phyloP scores from a whole-genome alignment of 1,140 invertebrate species.

The Pseudobourletiella spinata region DNA sequence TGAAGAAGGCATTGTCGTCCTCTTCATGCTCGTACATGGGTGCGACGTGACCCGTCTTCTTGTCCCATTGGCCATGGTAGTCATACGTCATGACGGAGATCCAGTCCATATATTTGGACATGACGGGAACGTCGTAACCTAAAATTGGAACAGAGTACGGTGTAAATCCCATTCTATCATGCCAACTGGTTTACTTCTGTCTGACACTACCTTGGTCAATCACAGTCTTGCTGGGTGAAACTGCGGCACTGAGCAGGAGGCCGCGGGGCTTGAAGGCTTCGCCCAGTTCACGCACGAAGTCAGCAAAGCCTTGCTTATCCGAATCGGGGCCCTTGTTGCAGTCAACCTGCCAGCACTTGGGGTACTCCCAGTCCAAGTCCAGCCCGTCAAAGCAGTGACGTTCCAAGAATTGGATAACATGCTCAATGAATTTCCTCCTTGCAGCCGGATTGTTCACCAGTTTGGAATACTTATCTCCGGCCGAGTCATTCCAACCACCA shows the following conservation, averaged over 20 bases:
- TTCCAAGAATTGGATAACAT: constrained; percentile 41
- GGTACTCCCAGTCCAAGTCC: constrained; percentile 51
- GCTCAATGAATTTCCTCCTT: constrained; percentile 40
- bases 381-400: constrained; percentile 44
- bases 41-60: constrained; percentile 75
- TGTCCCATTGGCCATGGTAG: constrained; percentile 81
- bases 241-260: constrained; percentile 48
- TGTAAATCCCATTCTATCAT: background rate
- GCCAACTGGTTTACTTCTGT: background rate
- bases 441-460: constrained; percentile 41
- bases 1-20: constrained; percentile 42
- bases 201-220: constrained; percentile 52
- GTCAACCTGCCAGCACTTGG: constrained; percentile 57
- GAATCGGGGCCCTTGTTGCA: constrained; percentile 49
- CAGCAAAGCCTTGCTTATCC: constrained; percentile 56
- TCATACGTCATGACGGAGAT: constrained; percentile 87
- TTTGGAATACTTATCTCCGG: constrained; percentile 44
- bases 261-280: constrained; percentile 61
- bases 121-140: constrained; percentile 65
- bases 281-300: constrained; percentile 61
- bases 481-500: constrained; percentile 46
- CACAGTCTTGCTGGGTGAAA: constrained; percentile 49
- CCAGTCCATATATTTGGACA: constrained; percentile 68
- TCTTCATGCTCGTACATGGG: constrained; percentile 63
- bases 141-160: background rate